Conservation (phyloP, 2,113 vertebrate genomes). For the Mustela lutreola region DNA sequence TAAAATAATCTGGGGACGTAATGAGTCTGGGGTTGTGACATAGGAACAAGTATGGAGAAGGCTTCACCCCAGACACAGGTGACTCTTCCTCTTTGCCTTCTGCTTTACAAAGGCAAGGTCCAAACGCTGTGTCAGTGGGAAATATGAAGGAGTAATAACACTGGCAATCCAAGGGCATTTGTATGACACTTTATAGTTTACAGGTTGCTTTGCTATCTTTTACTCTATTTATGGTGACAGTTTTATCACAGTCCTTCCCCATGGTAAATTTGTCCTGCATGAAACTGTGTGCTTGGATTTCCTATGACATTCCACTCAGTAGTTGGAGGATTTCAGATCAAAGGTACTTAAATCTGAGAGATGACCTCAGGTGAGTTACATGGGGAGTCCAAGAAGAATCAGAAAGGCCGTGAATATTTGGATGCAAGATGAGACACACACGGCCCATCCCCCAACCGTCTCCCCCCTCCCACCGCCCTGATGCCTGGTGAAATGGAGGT, state of each 20-base stretch:
- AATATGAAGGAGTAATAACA: background rate
- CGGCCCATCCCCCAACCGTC: too few relatives aligned
- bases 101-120: background rate
- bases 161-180: background rate
- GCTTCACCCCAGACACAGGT: background rate
- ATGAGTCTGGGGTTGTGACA: background rate
- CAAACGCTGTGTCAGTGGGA: background rate
- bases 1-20: background rate
- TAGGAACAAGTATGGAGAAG: background rate
- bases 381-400: background rate
- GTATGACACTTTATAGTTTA: background rate
- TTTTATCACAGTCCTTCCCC: background rate
- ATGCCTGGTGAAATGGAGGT: background rate
- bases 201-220: background rate
- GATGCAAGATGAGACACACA: background rate
- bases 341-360: background rate
- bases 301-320: background rate
- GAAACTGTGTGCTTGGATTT: background rate
- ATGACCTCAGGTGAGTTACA: background rate
- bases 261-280: background rate
- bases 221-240: background rate
- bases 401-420: background rate
- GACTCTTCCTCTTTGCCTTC: background rate
- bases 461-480: fast-evolving
- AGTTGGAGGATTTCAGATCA: background rate